These are phyloP conservation scores for Cotesia glomerata DNA, from an alignment of 1,140 invertebrate genomes.

Conservation along the genomic window DNA sequence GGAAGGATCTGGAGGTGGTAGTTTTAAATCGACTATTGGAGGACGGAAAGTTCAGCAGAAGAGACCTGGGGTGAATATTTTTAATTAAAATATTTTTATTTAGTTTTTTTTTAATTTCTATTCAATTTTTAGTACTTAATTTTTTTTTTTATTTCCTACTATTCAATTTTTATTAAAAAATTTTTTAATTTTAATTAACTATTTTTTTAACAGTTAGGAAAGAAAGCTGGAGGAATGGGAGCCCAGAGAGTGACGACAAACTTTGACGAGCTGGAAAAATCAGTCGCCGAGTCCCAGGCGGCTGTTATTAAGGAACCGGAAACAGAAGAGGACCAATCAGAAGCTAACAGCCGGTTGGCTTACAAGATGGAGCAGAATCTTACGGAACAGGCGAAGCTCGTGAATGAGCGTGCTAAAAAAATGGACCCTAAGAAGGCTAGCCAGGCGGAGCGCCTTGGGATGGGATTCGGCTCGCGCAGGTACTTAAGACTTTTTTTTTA, in stretches of 20 bases:
- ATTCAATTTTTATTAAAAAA: background rate
- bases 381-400: constrained; percentile 76
- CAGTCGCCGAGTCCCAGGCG: constrained; percentile 80
- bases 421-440: constrained; percentile 87
- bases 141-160: too few species aligned
- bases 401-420: constrained; percentile 78
- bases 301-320: constrained; percentile 52
- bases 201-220: constrained; percentile 71
- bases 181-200: background rate
- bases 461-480: constrained; percentile 79
- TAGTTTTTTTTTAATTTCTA: too few species aligned
- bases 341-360: constrained; percentile 80
- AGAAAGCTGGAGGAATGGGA: constrained; percentile 85
- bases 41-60: constrained; percentile 71
- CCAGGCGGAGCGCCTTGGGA: constrained; percentile 91
- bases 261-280: constrained; percentile 94
- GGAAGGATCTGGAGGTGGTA: constrained; percentile 52
- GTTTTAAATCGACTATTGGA: constrained; percentile 76
- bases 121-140: too few species aligned
- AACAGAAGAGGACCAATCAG: constrained; percentile 67
- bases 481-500: constrained; percentile 41
- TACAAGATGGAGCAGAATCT: constrained; percentile 80
- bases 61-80: constrained; percentile 67
- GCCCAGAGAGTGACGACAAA: constrained; percentile 95
- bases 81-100: background rate